Conservation (phyloP, 2,113 vertebrate species). For the Myrmecobius fasciatus region DNA sequence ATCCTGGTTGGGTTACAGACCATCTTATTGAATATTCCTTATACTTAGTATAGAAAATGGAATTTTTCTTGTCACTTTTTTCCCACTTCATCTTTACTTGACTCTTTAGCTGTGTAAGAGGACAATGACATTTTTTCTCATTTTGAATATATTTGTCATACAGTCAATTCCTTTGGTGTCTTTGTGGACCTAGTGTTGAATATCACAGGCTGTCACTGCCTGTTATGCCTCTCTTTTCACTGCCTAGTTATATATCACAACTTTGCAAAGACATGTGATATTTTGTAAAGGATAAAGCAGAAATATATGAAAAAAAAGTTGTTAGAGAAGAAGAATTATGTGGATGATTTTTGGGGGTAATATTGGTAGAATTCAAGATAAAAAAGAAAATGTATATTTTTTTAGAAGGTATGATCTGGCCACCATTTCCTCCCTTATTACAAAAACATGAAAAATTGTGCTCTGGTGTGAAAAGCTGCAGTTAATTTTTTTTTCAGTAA, state of each 20-base stretch:
- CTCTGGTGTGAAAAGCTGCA: not conserved
- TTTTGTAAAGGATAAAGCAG: not conserved
- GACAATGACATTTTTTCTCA: constrained; percentile 59
- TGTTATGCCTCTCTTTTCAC: constrained; percentile 21
- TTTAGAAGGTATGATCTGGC: not conserved
- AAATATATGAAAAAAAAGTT: constrained; percentile 17
- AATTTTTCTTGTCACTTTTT: constrained; percentile 25
- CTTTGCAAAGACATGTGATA: constrained; percentile 51
- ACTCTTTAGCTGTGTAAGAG: constrained; percentile 33
- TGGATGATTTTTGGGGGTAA: not conserved
- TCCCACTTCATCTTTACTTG: constrained; percentile 32
- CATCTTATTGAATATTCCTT: constrained; percentile 28
- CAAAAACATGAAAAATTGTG: not conserved
- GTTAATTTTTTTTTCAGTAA: not conserved
- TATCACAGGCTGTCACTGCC: not conserved
- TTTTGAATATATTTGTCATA: constrained; percentile 60
- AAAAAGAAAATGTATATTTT: constrained; percentile 46
- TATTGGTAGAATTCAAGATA: constrained; percentile 39
- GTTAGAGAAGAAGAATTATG: constrained; percentile 15
- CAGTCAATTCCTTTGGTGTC: constrained; percentile 18
- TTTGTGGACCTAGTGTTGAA: constrained; percentile 10
- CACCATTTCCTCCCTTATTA: not conserved
- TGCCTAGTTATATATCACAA: not conserved
- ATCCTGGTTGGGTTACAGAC: constrained; percentile 11
- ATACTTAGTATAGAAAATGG: constrained; percentile 15